Conservation (phyloP, 2,797 vertebrate species). For the Pempheris klunzingeri region DNA sequence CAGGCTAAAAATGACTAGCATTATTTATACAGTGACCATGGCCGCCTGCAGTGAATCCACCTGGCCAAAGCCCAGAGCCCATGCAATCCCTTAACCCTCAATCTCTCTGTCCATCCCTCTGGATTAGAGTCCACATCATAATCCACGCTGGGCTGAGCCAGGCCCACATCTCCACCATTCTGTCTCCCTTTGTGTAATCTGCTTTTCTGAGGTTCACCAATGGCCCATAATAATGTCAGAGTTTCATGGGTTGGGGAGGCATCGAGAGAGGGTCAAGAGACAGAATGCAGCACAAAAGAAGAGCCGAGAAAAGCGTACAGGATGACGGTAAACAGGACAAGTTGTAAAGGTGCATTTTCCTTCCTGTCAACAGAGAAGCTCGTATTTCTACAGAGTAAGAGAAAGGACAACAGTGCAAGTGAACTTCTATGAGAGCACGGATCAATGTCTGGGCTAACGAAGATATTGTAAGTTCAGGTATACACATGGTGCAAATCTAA, state of each 20-base stretch:
- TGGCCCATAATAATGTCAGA: slow-evolving; percentile 50
- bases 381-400: neutral
- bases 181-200: slow-evolving; percentile 73
- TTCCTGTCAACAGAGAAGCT: neutral
- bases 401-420: neutral
- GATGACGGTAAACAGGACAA: neutral
- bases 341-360: neutral
- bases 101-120: slow-evolving; percentile 68
- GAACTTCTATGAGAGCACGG: neutral
- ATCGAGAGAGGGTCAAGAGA: slow-evolving; percentile 12
- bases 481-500: neutral
- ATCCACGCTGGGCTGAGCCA: slow-evolving; percentile 71
- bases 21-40: slow-evolving; percentile 11
- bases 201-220: slow-evolving; percentile 69
- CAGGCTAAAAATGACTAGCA: neutral
- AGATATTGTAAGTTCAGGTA: neutral
- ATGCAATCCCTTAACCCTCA: slow-evolving; percentile 71
- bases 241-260: slow-evolving; percentile 24
- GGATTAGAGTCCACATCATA: slow-evolving; percentile 81
- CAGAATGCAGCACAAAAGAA: neutral
- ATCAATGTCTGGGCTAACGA: neutral
- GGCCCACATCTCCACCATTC: slow-evolving; percentile 61
- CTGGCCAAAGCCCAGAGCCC: slow-evolving; percentile 60
- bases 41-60: slow-evolving; percentile 44
- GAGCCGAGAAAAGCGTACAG: neutral